phyloP scores from a whole-genome alignment of 2,888 invertebrate species.

The Xylota segnis region DNA sequence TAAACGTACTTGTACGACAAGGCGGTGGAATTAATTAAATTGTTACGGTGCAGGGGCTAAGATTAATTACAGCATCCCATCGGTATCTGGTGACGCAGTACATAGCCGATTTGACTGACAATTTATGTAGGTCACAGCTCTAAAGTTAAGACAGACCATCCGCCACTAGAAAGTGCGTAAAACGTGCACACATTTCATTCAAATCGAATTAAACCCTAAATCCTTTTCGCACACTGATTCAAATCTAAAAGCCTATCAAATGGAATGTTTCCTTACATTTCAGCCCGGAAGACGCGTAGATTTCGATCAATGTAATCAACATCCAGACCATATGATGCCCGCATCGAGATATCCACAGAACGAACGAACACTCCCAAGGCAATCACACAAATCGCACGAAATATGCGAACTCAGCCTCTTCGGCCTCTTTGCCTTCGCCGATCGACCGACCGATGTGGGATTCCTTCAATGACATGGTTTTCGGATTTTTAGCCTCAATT shows the following conservation, averaged over 20 bases:
- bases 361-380: slow-evolving; percentile 14
- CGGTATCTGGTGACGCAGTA: slow-evolving; percentile 13
- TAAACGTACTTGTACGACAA: slow-evolving; percentile 7
- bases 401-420: slow-evolving; percentile 38
- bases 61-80: slow-evolving; percentile 35
- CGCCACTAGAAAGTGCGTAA: slow-evolving; percentile 1
- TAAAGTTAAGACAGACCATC: not conserved
- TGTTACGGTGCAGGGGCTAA: not conserved
- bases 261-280: slow-evolving; percentile 34
- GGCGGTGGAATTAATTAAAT: slow-evolving; percentile 28
- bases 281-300: slow-evolving; percentile 18
- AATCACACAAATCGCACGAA: slow-evolving; percentile 39
- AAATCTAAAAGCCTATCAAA: slow-evolving; percentile 16
- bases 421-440: not conserved
- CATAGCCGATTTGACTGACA: slow-evolving; percentile 11
- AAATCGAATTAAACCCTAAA: slow-evolving; percentile 14
- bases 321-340: slow-evolving; percentile 35
- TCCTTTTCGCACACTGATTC: slow-evolving; percentile 22
- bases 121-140: not conserved
- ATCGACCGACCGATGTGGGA: slow-evolving; percentile 33
- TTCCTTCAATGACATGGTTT: slow-evolving; percentile 62
- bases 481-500: slow-evolving; percentile 54
- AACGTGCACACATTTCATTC: slow-evolving; percentile 11
- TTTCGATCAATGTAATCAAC: slow-evolving; percentile 49
- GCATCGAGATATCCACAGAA: not conserved